Percentiles rank a stretch among this genome's conserved stretches.
Conservation (phyloP, 2,888 invertebrate species). For the Lasioglossum calceatum region DNA sequence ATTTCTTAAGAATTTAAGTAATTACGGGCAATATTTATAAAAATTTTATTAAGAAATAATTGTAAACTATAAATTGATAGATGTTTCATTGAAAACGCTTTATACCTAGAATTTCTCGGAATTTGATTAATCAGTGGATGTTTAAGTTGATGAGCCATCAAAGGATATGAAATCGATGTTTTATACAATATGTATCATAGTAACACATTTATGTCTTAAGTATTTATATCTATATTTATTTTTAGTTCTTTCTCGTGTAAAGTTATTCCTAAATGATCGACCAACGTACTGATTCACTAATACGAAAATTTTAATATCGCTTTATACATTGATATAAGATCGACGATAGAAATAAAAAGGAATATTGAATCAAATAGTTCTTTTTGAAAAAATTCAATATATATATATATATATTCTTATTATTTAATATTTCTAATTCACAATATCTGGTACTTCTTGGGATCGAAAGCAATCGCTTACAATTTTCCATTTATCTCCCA, state of each 20-base stretch:
- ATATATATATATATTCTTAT: slow-evolving; percentile 16
- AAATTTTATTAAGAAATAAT: slow-evolving; percentile 19
- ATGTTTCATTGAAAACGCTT: slow-evolving; percentile 33
- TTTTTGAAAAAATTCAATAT: slow-evolving; percentile 23
- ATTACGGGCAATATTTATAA: slow-evolving; percentile 51
- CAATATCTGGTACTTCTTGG: slow-evolving; percentile 85
- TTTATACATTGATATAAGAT: slow-evolving; percentile 83
- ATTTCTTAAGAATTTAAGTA: slow-evolving; percentile 42
- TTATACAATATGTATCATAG: slow-evolving; percentile 83
- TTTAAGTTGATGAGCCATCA: slow-evolving; percentile 62
- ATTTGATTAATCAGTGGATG: slow-evolving; percentile 66
- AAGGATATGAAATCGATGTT: slow-evolving; percentile 74
- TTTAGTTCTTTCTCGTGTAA: slow-evolving; percentile 79
- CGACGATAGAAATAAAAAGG: slow-evolving; percentile 80
- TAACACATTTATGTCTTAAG: slow-evolving; percentile 82
- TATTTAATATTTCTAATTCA: slow-evolving; percentile 45
- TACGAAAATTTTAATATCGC: slow-evolving; percentile 82
- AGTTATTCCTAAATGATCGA: slow-evolving; percentile 79
- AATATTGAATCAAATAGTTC: slow-evolving; percentile 69
- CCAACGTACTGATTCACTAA: slow-evolving; percentile 82
- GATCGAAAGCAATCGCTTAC: slow-evolving; percentile 95
- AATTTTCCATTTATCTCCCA: slow-evolving; percentile 97
- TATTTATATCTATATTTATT: slow-evolving; percentile 83
- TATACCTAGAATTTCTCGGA: slow-evolving; percentile 47
- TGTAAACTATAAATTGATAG: slow-evolving; percentile 35